A percentile compares a stretch with the other conserved stretches of the same genome.
These are phyloP conservation scores for Pygathrix nemaeus DNA, from an alignment of 2,113 vertebrate genomes.

Conservation along the genomic window DNA sequence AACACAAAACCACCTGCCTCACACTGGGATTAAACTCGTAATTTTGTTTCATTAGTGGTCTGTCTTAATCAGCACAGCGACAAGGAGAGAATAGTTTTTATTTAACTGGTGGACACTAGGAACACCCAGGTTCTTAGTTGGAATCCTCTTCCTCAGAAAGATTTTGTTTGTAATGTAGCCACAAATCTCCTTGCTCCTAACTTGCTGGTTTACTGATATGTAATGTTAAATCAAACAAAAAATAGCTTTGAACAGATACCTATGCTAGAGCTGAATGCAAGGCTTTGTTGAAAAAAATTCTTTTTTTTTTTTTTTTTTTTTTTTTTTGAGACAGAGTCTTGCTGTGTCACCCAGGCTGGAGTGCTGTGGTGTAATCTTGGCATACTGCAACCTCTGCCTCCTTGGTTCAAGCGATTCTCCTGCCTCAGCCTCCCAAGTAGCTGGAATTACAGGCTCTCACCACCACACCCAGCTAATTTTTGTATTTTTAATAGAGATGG, in stretches of 20 bases:
- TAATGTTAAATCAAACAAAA: conserved; percentile 9
- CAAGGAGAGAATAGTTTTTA: not conserved
- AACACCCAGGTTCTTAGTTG: not conserved
- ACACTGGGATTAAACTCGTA: not conserved
- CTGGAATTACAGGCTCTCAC: too few relatives aligned
- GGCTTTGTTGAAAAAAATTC: not conserved
- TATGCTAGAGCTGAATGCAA: not conserved
- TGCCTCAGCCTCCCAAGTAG: too few relatives aligned
- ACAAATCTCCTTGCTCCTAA: not conserved
- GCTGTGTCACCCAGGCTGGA: too few relatives aligned
- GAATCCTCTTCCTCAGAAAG: not conserved
- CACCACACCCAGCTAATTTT: too few relatives aligned
- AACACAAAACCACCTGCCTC: conserved; percentile 47
- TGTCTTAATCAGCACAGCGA: not conserved
- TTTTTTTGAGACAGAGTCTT: too few relatives aligned
- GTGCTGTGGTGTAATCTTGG: too few relatives aligned
- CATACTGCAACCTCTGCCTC: too few relatives aligned
- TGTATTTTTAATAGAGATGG: too few relatives aligned
- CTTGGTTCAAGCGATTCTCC: too few relatives aligned
- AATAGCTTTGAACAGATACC: not conserved
- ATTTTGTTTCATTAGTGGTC: conserved; percentile 4
- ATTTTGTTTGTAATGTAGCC: not conserved
- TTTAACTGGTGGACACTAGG: not conserved
- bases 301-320: too few relatives aligned
- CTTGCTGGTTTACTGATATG: not conserved